Conservation (phyloP, 2,888 invertebrate genomes). For the Priocnemis perturbator region DNA sequence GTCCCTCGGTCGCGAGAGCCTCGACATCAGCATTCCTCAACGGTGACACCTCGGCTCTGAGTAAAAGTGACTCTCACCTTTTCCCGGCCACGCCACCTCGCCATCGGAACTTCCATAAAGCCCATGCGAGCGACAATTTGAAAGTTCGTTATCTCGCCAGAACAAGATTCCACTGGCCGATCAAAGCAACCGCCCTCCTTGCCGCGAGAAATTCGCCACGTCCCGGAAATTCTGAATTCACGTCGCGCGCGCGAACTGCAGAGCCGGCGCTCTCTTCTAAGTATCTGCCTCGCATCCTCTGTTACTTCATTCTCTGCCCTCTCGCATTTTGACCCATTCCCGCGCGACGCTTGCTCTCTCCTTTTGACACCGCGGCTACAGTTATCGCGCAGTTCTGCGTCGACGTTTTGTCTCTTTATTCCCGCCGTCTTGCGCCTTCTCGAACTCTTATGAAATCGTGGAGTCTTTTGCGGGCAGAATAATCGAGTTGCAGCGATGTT, state of each 20-base stretch:
- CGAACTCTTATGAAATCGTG: too few relatives aligned
- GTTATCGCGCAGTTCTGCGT: too few relatives aligned
- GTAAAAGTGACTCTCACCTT: conserved; percentile 4
- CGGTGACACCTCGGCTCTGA: too few relatives aligned
- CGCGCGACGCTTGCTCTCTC: not conserved
- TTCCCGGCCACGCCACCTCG: conserved; percentile 17
- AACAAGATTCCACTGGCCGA: conserved; percentile 26
- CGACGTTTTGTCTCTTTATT: not conserved
- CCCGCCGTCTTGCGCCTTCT: conserved; percentile 12
- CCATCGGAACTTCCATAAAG: conserved; percentile 29
- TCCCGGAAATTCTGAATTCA: conserved; percentile 49
- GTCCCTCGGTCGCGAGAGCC: too few relatives aligned
- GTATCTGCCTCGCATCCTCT: conserved; percentile 15
- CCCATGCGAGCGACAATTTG: conserved; percentile 31
- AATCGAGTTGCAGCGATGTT: too few relatives aligned
- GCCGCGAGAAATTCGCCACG: conserved; percentile 37
- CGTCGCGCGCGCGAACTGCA: conserved; percentile 32
- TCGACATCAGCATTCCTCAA: too few relatives aligned
- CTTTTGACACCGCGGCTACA: too few relatives aligned
- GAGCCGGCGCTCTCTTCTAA: conserved; percentile 32
- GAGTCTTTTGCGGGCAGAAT: too few relatives aligned
- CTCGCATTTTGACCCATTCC: not conserved
- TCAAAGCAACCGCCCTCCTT: conserved; percentile 20
- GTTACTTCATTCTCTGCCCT: conserved; percentile 3
- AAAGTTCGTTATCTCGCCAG: conserved; percentile 48